Conservation (phyloP, 2,888 invertebrate species). For the Tigriopus californicus region DNA sequence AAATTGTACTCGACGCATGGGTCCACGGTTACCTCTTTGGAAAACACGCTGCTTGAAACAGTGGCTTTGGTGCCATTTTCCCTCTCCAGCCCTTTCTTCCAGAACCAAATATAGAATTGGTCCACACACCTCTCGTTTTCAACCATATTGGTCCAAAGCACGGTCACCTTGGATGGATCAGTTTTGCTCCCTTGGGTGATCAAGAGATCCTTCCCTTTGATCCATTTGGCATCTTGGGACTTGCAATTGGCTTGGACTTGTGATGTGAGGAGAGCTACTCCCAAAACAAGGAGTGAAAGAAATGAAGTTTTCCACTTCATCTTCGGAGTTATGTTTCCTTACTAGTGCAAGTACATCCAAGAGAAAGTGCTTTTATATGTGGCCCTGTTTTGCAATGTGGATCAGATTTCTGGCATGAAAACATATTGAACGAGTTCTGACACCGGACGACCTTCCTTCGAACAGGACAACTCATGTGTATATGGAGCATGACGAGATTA, state of each 20-base stretch:
- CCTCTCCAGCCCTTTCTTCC: not conserved
- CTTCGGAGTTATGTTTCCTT: no score
- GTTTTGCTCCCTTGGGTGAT: not conserved
- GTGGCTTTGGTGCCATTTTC: not conserved
- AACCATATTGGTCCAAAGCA: not conserved
- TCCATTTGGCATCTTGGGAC: conserved; percentile 10
- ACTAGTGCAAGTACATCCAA: no score
- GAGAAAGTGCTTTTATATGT: no score
- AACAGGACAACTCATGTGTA: no score
- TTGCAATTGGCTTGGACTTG: not conserved
- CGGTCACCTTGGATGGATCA: not conserved
- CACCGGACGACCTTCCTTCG: no score
- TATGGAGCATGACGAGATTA: no score
- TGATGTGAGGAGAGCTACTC: not conserved
- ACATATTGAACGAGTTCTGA: no score
- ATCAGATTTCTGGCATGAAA: no score
- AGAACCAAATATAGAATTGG: not conserved
- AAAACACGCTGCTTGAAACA: not conserved
- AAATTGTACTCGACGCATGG: conserved; percentile 13
- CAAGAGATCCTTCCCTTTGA: not conserved
- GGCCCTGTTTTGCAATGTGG: no score
- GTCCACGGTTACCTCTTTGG: not conserved
- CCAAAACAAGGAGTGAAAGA: not conserved
- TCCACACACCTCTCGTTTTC: conserved; percentile 3
- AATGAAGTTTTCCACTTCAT: no score